phyloP scores from a whole-genome alignment of 2,888 invertebrate genomes.

The Gymnocheta viridis region DNA sequence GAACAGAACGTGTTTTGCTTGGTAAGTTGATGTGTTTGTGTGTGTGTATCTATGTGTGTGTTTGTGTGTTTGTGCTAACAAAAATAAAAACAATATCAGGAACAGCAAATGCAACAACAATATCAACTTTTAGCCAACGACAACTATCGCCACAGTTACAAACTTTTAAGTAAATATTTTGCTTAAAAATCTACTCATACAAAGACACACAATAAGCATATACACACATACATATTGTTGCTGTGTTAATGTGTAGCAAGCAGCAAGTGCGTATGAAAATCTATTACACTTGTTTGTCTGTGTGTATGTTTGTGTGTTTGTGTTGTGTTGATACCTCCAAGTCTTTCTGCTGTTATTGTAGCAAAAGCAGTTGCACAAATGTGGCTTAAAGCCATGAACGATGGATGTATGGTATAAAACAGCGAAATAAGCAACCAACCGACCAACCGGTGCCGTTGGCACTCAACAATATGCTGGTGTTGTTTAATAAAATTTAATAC shows the following conservation, averaged over 20 bases:
- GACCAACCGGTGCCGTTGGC: constrained; percentile 60
- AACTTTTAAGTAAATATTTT: constrained; percentile 41
- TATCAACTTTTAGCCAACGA: constrained; percentile 32
- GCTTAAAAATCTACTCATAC: not conserved
- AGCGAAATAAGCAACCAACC: not conserved
- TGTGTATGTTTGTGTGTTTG: not conserved
- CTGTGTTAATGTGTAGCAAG: not conserved
- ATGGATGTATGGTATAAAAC: constrained; percentile 43
- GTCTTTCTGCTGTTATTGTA: constrained; percentile 7
- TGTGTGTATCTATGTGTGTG: not conserved
- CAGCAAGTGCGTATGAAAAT: constrained; percentile 5
- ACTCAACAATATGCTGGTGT: constrained; percentile 62
- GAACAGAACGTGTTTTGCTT: constrained; percentile 28
- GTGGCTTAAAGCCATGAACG: constrained; percentile 62
- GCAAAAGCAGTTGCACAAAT: constrained; percentile 31
- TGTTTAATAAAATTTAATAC: constrained; percentile 69
- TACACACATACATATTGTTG: not conserved
- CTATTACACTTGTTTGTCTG: not conserved
- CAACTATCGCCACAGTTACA: constrained; percentile 54
- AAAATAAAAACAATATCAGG: constrained; percentile 11
- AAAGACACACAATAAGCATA: not conserved
- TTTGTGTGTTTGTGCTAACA: constrained; percentile 8
- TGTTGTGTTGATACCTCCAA: not conserved
- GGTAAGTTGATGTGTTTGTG: constrained; percentile 10
- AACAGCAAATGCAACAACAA: constrained; percentile 7